phyloP scores from a whole-genome alignment of 2,888 invertebrate species.

The Lumbricus terrestris region DNA sequence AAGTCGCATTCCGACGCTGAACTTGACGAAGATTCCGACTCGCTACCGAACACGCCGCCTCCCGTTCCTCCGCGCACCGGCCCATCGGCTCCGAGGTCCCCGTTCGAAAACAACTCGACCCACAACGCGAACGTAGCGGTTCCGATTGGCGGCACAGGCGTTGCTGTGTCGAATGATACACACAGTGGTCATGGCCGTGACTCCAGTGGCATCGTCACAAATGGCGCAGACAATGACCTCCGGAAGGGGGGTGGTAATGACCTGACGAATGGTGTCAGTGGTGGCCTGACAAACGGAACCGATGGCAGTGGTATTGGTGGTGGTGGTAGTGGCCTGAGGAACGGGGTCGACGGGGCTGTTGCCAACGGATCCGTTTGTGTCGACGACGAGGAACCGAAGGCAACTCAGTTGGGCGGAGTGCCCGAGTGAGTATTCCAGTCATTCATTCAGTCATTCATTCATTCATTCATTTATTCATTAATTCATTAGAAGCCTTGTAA shows the following conservation, averaged over 20 bases:
- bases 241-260: not conserved
- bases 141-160: not conserved
- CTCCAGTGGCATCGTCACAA: not conserved
- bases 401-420: not conserved
- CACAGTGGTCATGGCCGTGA: not conserved
- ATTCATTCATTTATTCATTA: too few species aligned
- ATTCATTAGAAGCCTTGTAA: too few species aligned
- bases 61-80: slow-evolving; percentile 27
- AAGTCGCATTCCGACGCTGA: slow-evolving; percentile 10
- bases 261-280: not conserved
- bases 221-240: not conserved
- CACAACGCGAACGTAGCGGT: not conserved
- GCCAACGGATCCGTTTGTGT: not conserved
- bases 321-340: not conserved
- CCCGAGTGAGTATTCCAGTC: not conserved
- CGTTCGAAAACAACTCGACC: not conserved
- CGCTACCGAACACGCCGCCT: slow-evolving; percentile 24
- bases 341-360: not conserved
- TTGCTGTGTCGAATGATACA: not conserved
- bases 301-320: too few species aligned
- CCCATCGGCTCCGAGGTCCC: not conserved
- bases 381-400: not conserved
- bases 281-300: not conserved
- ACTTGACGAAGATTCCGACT: slow-evolving; percentile 21
- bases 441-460: too few species aligned